Conservation (phyloP, 2,113 vertebrate species). For the Callaeas wilsoni region DNA sequence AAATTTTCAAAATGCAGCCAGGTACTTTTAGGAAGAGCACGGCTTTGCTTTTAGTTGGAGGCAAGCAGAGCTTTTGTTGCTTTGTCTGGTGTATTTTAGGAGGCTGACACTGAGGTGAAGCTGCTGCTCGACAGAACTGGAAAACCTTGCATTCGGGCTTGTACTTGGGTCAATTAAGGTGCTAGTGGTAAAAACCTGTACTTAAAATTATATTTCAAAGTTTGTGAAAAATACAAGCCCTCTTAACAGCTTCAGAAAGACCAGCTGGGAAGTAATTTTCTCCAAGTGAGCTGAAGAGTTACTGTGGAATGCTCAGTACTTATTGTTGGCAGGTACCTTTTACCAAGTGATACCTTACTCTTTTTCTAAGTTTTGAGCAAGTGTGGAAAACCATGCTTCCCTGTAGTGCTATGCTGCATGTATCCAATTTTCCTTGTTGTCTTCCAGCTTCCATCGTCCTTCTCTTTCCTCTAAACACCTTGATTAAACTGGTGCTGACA, state of each 20-base stretch:
- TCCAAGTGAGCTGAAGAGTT: not conserved
- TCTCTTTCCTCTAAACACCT: not conserved
- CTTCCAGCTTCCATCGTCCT: not conserved
- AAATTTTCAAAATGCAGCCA: not conserved
- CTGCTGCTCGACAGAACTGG: not conserved
- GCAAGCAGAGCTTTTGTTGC: not conserved
- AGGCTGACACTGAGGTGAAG: not conserved
- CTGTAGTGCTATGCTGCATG: not conserved
- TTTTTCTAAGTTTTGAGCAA: not conserved
- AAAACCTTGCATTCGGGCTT: not conserved
- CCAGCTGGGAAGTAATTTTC: not conserved
- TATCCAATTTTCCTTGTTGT: not conserved
- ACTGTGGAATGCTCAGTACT: not conserved
- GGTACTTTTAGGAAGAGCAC: not conserved
- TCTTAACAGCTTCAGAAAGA: not conserved
- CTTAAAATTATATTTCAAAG: not conserved
- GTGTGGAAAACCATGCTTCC: not conserved
- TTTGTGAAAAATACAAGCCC: not conserved
- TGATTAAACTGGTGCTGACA: not conserved
- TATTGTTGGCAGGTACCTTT: not conserved
- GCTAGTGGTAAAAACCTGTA: not conserved
- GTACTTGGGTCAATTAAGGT: not conserved
- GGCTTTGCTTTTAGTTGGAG: not conserved
- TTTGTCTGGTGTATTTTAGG: not conserved
- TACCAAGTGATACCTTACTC: not conserved